Evolutionary conservation across 2,888 invertebrate genomes (phyloP), one percentile per base, ranked within the genome.

Genomic region (Ametastegia equiseti): DNA sequence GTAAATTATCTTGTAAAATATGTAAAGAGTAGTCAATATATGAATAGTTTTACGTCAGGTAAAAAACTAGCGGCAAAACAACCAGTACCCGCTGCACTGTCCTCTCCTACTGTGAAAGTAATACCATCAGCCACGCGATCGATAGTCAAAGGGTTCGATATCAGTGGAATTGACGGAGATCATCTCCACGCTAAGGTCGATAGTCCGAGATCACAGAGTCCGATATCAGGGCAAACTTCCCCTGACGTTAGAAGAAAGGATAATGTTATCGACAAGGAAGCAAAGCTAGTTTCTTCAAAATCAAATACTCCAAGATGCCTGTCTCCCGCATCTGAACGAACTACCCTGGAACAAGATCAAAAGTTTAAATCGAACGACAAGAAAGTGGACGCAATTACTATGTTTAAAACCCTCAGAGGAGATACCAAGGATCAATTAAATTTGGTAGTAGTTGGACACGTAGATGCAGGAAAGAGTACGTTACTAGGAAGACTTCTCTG

Each of bases 391-490:
- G 94, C 94, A 0, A 90, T 93, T 60, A 92, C 92, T 63, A 93
- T 95, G 85, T 98, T 96, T 87, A 92, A 94, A 75, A 95, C 94
- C 87, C 96, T 97, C 89, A 94, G 97, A 85, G 95, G 96, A 0
- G 93, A 94, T n/a, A 94, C 94, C 19, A 98, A 98, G 89, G 96
- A 96, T 50, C 96, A 97, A 88, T 93, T 99, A 82, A 97, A 98
- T 90, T 95, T 99, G 93, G 97, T 98, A 83, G 97, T 97, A 11
- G 96, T 97, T 90, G 99, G 97, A 11, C 99, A 99, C 93, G 99
- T 99, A 1, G 99, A 98, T 93, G 98, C 98, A 47, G 98, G 98
- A 0, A 98, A 98, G 92, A 97, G 97, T 85, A 99, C 98, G 9
- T 92, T 99, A n/a, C 98, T 99, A 96, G 99, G 99, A 0, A 97